Conservation (phyloP, 2,888 invertebrate genomes). For the Tanytarsus gracilentus region DNA sequence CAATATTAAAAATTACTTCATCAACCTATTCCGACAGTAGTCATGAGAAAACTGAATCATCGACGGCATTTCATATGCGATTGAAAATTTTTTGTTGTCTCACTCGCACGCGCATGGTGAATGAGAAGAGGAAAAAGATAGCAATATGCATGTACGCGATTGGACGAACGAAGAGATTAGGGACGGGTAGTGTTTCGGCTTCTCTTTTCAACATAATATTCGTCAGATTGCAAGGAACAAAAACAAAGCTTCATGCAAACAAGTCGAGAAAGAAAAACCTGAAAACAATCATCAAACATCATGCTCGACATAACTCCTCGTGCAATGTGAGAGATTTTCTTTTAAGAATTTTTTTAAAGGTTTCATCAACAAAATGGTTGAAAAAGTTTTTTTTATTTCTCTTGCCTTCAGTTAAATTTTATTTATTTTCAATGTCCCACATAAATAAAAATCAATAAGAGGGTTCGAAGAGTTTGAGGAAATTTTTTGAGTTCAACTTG, state of each 20-base stretch:
- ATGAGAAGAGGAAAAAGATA: not conserved
- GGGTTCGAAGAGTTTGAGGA: too few species aligned
- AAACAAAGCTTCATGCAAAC: not conserved
- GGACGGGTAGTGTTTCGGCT: not conserved
- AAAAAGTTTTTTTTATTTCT: conserved; percentile 1
- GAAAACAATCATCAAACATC: conserved; percentile 24
- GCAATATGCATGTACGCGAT: not conserved
- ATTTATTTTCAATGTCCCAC: too few species aligned
- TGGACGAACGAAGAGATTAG: conserved; percentile 7
- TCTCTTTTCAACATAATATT: conserved; percentile 8
- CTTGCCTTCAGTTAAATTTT: too few species aligned
- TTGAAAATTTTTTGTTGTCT: not conserved
- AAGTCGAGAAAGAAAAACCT: conserved; percentile 21
- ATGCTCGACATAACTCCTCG: conserved; percentile 24
- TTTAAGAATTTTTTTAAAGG: not conserved
- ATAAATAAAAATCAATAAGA: too few species aligned
- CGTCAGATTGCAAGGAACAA: not conserved
- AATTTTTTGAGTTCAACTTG: too few species aligned
- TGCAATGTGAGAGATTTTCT: not conserved
- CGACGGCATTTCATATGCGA: conserved; percentile 19
- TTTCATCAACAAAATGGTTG: conserved; percentile 10
- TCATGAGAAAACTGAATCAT: conserved; percentile 21
- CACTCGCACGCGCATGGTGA: not conserved
- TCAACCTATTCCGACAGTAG: conserved; percentile 22
- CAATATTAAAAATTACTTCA: too few species aligned